Conservation (phyloP, 2,113 vertebrate genomes). For the Xiphophorus couchianus region DNA sequence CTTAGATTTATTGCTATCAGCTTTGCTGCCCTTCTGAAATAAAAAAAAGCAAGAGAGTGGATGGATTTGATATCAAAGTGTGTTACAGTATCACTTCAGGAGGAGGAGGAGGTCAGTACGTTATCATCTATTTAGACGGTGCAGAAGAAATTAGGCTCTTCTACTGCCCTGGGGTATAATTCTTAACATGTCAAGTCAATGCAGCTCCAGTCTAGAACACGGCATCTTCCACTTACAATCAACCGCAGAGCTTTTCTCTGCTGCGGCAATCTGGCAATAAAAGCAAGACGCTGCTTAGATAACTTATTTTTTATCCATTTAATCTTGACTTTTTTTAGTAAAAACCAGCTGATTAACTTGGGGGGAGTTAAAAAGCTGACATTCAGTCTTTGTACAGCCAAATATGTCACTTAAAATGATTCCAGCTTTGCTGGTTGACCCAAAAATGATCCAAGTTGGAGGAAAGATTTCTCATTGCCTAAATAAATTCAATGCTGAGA, state of each 20-base stretch:
- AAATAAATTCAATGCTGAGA: conserved; percentile 23
- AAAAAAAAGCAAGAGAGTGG: conserved; percentile 68
- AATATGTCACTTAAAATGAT: conserved; percentile 37
- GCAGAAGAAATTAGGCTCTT: conserved; percentile 72
- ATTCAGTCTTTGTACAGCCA: conserved; percentile 33
- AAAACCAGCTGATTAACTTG: conserved; percentile 33
- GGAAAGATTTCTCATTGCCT: conserved; percentile 16
- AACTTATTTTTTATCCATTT: conserved; percentile 44
- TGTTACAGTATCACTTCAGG: conserved; percentile 58
- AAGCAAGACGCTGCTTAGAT: conserved; percentile 41
- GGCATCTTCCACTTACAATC: conserved; percentile 55
- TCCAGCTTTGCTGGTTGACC: conserved; percentile 42
- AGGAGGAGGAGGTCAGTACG: conserved; percentile 57
- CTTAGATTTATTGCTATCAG: conserved; percentile 98
- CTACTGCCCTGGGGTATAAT: conserved; percentile 73
- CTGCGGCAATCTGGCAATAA: conserved; percentile 26
- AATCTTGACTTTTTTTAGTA: conserved; percentile 43
- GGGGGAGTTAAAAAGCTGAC: conserved; percentile 22
- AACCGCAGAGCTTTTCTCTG: conserved; percentile 36
- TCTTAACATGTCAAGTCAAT: conserved; percentile 79
- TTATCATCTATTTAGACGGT: conserved; percentile 73
- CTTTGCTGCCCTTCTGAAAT: conserved; percentile 96
- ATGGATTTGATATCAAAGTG: conserved; percentile 59
- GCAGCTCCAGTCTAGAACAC: conserved; percentile 71
- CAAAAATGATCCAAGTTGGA: conserved; percentile 34